Base-by-base conservation (phyloP, 2,797 vertebrate genomes). In the Zenarchopterus dispar region DNA sequence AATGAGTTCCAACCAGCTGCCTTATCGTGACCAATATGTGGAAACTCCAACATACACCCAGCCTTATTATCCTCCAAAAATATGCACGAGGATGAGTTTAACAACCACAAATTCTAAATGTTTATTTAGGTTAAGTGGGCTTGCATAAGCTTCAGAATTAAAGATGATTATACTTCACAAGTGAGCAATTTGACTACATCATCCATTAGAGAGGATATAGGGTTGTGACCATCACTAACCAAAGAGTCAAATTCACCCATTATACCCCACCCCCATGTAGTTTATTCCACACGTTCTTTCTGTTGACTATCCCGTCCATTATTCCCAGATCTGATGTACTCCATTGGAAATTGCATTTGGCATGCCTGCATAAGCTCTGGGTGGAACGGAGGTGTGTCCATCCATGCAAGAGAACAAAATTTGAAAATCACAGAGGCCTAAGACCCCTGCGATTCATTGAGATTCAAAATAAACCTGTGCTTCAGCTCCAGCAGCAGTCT, bases 1-100 rank as follows among this genome's bases (percentile, higher is more conserved):
- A 86, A 82, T 81, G 70, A 81, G 72, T 71, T 84, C 71, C 68
- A 72, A 66, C 71, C 67, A 78, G 73, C 73, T 67, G 74, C 66
- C 55, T 86, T 67, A 86, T 70, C 42, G 6, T 26, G 54, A 18
- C 61, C 5, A 48, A 78, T 57, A 58, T 56, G 61, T 60, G 53
- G 50, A 78, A 76, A 73, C 54, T 23, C 16, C 47, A 48, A 63
- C 70, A 39, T 49, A 67, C 23, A 68, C 56, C 33, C 31, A 60
- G 55, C 41, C 45, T 24, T 11, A 39, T 56, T 58, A 41, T 67
- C 21, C 39, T 57, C 52, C 18, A 13, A 62, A 77, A 73, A 80
- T 56, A 44, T 45, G 58, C 26, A 46, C 39, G 70, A 18, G 15
- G 33, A 51, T 61, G 45, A 74, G 48, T 68, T 72, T 48, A 48